phyloP scores from a whole-genome alignment of 2,113 vertebrate species.

The Stigmatopora argus region DNA sequence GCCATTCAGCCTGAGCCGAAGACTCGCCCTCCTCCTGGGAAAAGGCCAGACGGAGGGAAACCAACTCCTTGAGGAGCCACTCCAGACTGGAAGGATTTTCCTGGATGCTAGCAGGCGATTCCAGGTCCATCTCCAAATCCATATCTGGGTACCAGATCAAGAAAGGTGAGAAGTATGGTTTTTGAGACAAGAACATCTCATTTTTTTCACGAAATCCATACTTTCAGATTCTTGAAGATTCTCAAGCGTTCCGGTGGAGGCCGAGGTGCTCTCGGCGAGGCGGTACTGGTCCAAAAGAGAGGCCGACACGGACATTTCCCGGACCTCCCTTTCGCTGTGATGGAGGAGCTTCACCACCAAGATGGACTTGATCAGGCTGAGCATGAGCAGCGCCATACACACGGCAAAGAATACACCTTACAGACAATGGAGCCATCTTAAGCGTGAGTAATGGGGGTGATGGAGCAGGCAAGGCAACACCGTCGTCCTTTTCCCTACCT shows the following conservation, averaged over 20 bases:
- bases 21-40: constrained; percentile 60
- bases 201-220: constrained; percentile 18
- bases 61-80: constrained; percentile 73
- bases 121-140: constrained; percentile 62
- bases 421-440: neutral
- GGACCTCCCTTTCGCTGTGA: constrained; percentile 58
- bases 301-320: constrained; percentile 68
- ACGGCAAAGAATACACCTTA: constrained; percentile 77
- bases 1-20: constrained; percentile 64
- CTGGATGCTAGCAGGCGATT: constrained; percentile 58
- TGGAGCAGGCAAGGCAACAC: neutral
- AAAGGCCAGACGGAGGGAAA: constrained; percentile 62
- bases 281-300: constrained; percentile 69
- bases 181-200: neutral
- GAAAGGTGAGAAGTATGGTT: neutral
- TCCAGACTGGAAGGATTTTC: constrained; percentile 54
- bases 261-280: constrained; percentile 58
- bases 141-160: constrained; percentile 47
- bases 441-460: neutral
- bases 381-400: constrained; percentile 80
- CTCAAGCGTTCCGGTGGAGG: constrained; percentile 57
- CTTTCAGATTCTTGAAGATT: constrained; percentile 51
- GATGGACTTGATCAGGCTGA: constrained; percentile 79
- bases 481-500: constrained; percentile 33
- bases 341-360: constrained; percentile 78